Evolutionary conservation across 2,113 vertebrate genomes (phyloP), one percentile per base, ranked within the genome.

Genomic region (Rattus norvegicus): DNA sequence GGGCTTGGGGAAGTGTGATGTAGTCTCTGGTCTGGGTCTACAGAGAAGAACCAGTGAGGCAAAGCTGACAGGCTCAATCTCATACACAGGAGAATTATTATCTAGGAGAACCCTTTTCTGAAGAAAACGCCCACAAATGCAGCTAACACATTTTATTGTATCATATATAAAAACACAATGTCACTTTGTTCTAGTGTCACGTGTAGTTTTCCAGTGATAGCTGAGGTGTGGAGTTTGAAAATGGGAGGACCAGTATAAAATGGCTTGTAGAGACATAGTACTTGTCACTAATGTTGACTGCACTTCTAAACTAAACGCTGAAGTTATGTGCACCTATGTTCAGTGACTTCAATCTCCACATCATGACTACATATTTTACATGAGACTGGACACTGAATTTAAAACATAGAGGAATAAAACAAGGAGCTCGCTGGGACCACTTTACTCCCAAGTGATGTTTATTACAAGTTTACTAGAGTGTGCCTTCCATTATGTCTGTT

Each of bases 191-290:
- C 67, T 8, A 88, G 52, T 65, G 5, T 83, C 39, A 24, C 14
- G 4, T 72, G 2, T 88, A 59, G 11, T 91, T 72, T 96, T 92
- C 76, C 67, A 52, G 24, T 92, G 59, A 54, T 65, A 26, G 28
- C 28, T 90, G 22, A 75, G 26, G 54, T 85, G 14, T 69, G 65
- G 84, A 39, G 69, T 65, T 52, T 88, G 65, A 93, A 81, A 36
- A 95, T 20, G 72, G 59, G 86, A 75, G 92, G 28, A 92, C 79
- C 39, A 72, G 54, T 59, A n/a, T 93, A 54, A 96, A 97, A 54
- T 52, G 70, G 89, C 86, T 75, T 90, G 87, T 63, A 88, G 77
- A 90, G 84, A 3, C 22, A 90, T 80, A 36, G 0, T 81, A 86
- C 56, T 80, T 91, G 69, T 75, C 26, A 52, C 30, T 61, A 56